Evolutionary conservation across 2,797 vertebrate species (phyloP).

Genomic region (Clarias platycephalus): DNA sequence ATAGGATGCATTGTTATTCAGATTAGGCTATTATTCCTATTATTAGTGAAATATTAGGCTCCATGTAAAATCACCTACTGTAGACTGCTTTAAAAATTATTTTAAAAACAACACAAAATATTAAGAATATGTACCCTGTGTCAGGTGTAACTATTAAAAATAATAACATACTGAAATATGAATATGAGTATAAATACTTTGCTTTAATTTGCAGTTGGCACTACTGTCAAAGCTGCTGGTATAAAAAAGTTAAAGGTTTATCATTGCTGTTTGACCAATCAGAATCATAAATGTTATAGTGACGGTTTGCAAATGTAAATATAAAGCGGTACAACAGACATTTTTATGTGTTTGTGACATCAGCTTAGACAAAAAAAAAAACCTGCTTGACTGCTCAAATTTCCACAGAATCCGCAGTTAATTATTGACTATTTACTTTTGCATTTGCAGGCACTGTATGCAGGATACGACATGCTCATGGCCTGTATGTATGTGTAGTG

Average conservation of each 20-base stretch:
- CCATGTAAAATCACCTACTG: background rate
- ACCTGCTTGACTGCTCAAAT: background rate
- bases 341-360: background rate
- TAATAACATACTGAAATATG: background rate
- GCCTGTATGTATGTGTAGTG: background rate
- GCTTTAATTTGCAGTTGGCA: background rate
- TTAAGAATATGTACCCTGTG: background rate
- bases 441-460: background rate
- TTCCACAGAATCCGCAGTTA: background rate
- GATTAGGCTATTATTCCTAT: too few relatives aligned
- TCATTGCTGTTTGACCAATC: background rate
- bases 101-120: background rate
- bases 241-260: too few relatives aligned
- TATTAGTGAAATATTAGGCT: too few relatives aligned
- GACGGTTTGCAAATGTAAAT: background rate
- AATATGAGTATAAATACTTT: background rate
- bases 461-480: background rate
- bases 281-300: background rate
- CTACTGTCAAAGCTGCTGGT: background rate
- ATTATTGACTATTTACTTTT: background rate
- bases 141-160: too few relatives aligned
- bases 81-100: background rate
- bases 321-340: background rate
- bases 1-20: too few relatives aligned
- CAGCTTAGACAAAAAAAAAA: background rate